Evolutionary conservation across 2,797 vertebrate genomes (phyloP), one percentile per base, ranked within the genome.

Genomic region (Karalla daura): DNA sequence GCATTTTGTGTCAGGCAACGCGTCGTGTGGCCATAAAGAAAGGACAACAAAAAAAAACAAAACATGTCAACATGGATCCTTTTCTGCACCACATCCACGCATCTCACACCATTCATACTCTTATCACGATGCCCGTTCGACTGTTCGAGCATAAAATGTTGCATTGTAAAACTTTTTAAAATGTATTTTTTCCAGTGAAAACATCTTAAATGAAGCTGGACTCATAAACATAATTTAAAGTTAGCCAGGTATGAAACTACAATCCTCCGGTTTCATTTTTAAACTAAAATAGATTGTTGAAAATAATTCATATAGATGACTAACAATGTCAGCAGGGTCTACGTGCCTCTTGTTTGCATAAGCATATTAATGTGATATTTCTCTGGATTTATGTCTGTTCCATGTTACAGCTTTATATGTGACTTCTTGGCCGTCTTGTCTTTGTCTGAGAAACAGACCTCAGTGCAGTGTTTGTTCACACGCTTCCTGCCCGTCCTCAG

Each of bases 51-150:
- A 17, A 18, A 41, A 18, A 41, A 12, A 21, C 27, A 46, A 84
- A 71, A 44, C 12, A 83, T 76, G 86, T 86, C 70, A 20, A 67
- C 88, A 91, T 91, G 89, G 86, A 92, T 93, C 84, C 80, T 69
- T 62, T 67, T 70, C 70, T 37, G 63, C 79, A 70, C 75, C 55
- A 72, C 87, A 86, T 76, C 73, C 88, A 89, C 75, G 32, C 89
- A 86, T 91, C 76, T 68, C 76, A 88, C 78, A 23, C 81, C 85
- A 85, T 85, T 75, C 87, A 86, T 86, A 69, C 61, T 83, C 73
- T 3, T n/a, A 52, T 54, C 68, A 73, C 71, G 58, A 44, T 41
- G 36, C 43, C 62, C 32, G 55, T 58, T 63, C 61, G 58, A 60
- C 63, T 69, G 58, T 68, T 61, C 49, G 44, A 64, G 24, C 68